Conservation (phyloP, 2,113 vertebrate genomes). For the Syngnathus floridae region DNA sequence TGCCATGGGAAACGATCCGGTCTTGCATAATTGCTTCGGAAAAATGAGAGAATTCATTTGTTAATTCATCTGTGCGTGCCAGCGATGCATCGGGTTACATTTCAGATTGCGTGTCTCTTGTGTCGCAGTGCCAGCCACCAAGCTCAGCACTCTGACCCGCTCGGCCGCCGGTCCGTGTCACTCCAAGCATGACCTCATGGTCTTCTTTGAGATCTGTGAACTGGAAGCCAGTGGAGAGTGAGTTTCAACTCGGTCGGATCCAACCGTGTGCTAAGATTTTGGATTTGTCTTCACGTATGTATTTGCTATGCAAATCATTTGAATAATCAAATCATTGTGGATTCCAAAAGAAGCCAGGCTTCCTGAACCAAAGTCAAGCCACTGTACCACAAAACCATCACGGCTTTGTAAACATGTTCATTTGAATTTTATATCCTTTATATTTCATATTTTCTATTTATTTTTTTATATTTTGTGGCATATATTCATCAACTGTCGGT, state of each 20-base stretch:
- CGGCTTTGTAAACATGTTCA: not conserved
- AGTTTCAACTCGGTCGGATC: slow-evolving; percentile 53
- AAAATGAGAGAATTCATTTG: not conserved
- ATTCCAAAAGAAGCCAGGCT: too few relatives aligned
- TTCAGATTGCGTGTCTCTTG: not conserved
- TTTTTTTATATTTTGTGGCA: too few relatives aligned
- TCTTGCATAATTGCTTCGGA: not conserved
- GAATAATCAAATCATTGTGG: too few relatives aligned
- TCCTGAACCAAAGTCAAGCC: too few relatives aligned
- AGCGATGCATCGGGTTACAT: not conserved
- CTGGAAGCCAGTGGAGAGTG: slow-evolving; percentile 97
- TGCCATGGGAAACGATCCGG: not conserved
- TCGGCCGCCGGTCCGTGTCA: slow-evolving; percentile 85
- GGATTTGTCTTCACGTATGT: not conserved
- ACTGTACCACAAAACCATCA: too few relatives aligned
- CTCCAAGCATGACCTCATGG: slow-evolving; percentile 95
- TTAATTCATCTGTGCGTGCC: not conserved
- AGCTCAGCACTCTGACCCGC: slow-evolving; percentile 86
- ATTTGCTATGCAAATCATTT: not conserved
- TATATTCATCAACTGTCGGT: not conserved
- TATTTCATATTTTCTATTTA: too few relatives aligned
- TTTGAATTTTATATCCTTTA: not conserved
- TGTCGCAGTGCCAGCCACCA: slow-evolving; percentile 86
- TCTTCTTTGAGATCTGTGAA: slow-evolving; percentile 97
- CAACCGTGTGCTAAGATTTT: not conserved